These are phyloP conservation scores for Taenaris catops DNA, from an alignment of 2,888 invertebrate species.

Conservation along the genomic window DNA sequence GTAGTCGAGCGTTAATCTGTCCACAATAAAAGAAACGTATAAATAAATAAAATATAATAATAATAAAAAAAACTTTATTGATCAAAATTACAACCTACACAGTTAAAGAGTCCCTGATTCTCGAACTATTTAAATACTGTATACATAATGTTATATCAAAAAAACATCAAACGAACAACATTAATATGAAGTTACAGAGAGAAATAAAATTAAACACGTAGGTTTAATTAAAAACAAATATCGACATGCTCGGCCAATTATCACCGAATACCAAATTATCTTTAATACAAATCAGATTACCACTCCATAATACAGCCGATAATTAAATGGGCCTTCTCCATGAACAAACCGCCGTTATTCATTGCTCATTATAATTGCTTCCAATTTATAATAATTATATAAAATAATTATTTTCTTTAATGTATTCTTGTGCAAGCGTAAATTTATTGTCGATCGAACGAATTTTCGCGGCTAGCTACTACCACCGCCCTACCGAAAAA, in stretches of 20 bases:
- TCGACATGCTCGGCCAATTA: slow-evolving; percentile 34
- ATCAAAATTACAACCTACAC: too few relatives aligned
- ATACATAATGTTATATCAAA: not conserved
- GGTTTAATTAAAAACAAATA: slow-evolving; percentile 36
- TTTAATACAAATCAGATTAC: slow-evolving; percentile 38
- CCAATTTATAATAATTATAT: slow-evolving; percentile 14
- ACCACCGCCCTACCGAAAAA: too few relatives aligned
- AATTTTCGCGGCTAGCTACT: too few relatives aligned
- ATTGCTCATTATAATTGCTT: slow-evolving; percentile 20
- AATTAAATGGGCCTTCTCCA: slow-evolving; percentile 32
- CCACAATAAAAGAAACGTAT: too few relatives aligned
- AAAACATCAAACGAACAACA: not conserved
- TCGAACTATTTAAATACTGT: too few relatives aligned
- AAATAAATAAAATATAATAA: too few relatives aligned
- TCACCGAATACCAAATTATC: slow-evolving; percentile 34
- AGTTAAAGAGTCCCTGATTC: too few relatives aligned
- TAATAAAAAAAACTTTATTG: too few relatives aligned
- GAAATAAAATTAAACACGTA: slow-evolving; percentile 11
- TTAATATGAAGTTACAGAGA: slow-evolving; percentile 1
- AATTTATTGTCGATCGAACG: too few relatives aligned
- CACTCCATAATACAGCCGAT: slow-evolving; percentile 32
- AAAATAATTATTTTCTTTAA: not conserved
- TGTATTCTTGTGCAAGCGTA: too few relatives aligned
- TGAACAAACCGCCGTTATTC: slow-evolving; percentile 26
- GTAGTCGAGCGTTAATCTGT: too few relatives aligned